Evolutionary conservation across 2,113 vertebrate species (phyloP), one percentile per base, ranked within the genome.

Genomic region (Ovibos moschatus): DNA sequence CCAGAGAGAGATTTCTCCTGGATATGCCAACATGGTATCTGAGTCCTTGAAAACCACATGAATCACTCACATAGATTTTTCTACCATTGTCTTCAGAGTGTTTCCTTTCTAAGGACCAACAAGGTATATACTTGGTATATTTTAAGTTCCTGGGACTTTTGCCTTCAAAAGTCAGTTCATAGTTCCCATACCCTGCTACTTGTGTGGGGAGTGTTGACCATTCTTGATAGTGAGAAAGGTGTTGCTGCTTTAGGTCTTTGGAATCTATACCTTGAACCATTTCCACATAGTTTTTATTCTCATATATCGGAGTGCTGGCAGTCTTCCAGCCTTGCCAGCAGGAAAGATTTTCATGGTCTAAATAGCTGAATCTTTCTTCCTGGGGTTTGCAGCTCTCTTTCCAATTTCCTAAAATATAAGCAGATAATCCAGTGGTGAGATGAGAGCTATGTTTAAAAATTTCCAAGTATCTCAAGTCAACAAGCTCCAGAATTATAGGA

Each of bases 381-480:
- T 74, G 83, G 71, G 47, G 21, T 74, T 58, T 97, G 53, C 36
- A 96, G 64, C 14, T 93, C 36, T 96, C 76, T 58, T 82, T 97
- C 78, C 95, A 81, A 30, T 91, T 95, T 97, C 89, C 97, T 97
- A 91, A 53, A 94, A 53, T 95, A 82, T 82, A 97, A 95, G 47
- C 36, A 95, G 50, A 96, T 55, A 74, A 83, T 57, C 13, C 43
- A 50, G 9, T 88, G 16, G 28, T 97, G 28, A 96, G 13, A 36
- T 36, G 9, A 84, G 94, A 23, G 21, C 36, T 74, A 27, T 84
- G 2, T 55, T 97, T 85, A 85, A 86, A 93, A 89, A 57, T 74
- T 74, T 81, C 55, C 40, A 96, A 91, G 4, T 81, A 60, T 51
- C 45, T 85, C 43, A 85, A 85, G 43, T 47, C 64, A 87, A 58